Conservation (phyloP, 2,888 invertebrate genomes). For the Hypolimnas misippus region DNA sequence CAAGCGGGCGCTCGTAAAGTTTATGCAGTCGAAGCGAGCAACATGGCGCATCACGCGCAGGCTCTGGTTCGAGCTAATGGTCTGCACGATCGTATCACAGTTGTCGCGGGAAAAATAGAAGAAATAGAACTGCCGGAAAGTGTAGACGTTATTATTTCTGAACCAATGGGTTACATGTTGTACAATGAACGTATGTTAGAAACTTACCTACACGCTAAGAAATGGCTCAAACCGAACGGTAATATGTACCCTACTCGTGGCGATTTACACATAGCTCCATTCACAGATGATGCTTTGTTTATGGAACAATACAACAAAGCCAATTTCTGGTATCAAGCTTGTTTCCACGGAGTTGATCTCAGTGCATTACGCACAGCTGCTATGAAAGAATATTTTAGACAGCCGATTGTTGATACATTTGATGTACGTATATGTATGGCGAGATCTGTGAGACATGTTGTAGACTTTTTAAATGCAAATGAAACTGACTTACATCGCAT, state of each 20-base stretch:
- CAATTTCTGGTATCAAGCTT: conserved; percentile 99
- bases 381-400: conserved; percentile 98
- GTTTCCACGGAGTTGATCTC: conserved; percentile 98
- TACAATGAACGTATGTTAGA: conserved; percentile 99
- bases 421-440: conserved; percentile 98
- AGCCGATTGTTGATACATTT: conserved; percentile 99
- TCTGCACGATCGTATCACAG: conserved; percentile 93
- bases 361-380: conserved; percentile 96
- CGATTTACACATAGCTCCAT: conserved; percentile 98
- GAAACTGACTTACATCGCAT: conserved; percentile 98
- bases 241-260: conserved; percentile 99
- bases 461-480: conserved; percentile 96
- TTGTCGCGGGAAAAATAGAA: conserved; percentile 99
- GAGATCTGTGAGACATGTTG: conserved; percentile 95
- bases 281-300: conserved; percentile 98
- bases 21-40: conserved; percentile 99
- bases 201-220: conserved; percentile 98
- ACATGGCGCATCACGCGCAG: conserved; percentile 98
- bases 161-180: conserved; percentile 99
- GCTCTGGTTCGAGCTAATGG: conserved; percentile 95
- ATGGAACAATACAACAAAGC: conserved; percentile 99
- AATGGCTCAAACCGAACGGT: conserved; percentile 96
- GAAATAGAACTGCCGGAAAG: conserved; percentile 97
- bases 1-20: conserved; percentile 98
- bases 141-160: conserved; percentile 98